Evolutionary conservation across 2,113 vertebrate genomes (phyloP).

Genomic region (Rhea americana): DNA sequence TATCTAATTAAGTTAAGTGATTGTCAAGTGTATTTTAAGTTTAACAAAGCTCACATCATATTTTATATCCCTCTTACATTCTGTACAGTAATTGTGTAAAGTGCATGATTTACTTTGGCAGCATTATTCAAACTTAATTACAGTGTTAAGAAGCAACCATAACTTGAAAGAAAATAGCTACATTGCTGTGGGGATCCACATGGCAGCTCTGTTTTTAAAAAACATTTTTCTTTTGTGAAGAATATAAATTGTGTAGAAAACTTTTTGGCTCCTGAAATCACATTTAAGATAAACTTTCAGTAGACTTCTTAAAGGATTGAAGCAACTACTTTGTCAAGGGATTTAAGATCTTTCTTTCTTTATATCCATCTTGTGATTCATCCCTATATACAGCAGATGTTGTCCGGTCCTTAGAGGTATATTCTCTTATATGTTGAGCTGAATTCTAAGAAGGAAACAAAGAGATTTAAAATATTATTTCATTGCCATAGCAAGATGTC

Average conservation of each 20-base stretch:
- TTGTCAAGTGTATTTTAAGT: constrained; percentile 70
- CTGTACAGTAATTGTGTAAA: constrained; percentile 68
- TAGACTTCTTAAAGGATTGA: constrained; percentile 44
- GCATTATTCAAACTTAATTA: constrained; percentile 75
- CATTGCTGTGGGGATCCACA: constrained; percentile 57
- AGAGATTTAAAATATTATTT: constrained; percentile 39
- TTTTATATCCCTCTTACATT: constrained; percentile 62
- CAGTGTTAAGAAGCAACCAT: constrained; percentile 65
- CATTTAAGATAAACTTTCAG: constrained; percentile 54
- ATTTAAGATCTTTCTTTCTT: constrained; percentile 59
- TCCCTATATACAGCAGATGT: constrained; percentile 26
- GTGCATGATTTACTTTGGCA: constrained; percentile 71
- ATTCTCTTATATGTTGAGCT: constrained; percentile 26
- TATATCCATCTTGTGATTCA: constrained; percentile 37
- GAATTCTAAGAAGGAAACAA: constrained; percentile 61
- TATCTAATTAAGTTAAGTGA: constrained; percentile 71
- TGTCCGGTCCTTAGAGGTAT: constrained; percentile 30
- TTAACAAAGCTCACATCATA: constrained; percentile 70
- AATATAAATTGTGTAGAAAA: constrained; percentile 55
- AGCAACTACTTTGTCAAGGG: constrained; percentile 43
- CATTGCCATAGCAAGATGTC: constrained; percentile 6
- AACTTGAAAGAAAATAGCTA: constrained; percentile 70
- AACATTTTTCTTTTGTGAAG: constrained; percentile 23
- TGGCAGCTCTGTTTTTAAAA: constrained; percentile 29
- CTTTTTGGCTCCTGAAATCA: constrained; percentile 40